Base-by-base conservation (phyloP, 1,140 invertebrate species). In the Eriosoma lanigerum region DNA sequence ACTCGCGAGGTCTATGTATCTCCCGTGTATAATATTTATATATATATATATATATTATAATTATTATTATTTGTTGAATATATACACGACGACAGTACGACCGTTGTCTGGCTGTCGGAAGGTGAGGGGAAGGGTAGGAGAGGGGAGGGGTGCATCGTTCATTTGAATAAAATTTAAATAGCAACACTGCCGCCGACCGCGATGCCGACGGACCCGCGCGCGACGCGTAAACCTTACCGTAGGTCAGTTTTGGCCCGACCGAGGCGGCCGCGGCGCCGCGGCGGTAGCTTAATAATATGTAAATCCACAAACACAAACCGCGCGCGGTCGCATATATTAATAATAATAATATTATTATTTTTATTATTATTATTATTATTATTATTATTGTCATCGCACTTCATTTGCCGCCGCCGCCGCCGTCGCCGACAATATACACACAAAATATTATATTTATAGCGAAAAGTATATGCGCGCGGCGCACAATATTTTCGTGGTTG, bases 101-200 rank as follows among this genome's bases (percentile, higher is more conserved):
- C 3, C n/a, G 13, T 4, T 6, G 15, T 24, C 8, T n/a, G 56
- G 24, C 60, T 9, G 15, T 17, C 12, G 44, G 17, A 54, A 8
- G 19, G 17, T 17, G 44, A 72, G 24, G 15, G 44, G n/a, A 46
- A 24, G 24, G 15, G 15, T 17, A 21, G 38, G 38, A 1, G 24
- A 5, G 10, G 3, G 52, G n/a, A 21, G 52, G 32, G 52, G 73
- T 26, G 64, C 44, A 48, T 68, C 29, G 72, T 75, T 75, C 32
- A 76, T 76, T 76, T 76, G 73, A 76, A 76, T 76, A 76, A 76
- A 76, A 76, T 76, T 76, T 76, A 76, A 76, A 76, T 76, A 76
- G n/a, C 72, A 56, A 32, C n/a, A n/a, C 32, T 38, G 32, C 32
- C 8, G 32, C 32, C 32, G 62, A 17, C 62, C 9, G 10, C 68